Base-by-base conservation (phyloP, 2,888 invertebrate genomes). In the Pocota personata region DNA sequence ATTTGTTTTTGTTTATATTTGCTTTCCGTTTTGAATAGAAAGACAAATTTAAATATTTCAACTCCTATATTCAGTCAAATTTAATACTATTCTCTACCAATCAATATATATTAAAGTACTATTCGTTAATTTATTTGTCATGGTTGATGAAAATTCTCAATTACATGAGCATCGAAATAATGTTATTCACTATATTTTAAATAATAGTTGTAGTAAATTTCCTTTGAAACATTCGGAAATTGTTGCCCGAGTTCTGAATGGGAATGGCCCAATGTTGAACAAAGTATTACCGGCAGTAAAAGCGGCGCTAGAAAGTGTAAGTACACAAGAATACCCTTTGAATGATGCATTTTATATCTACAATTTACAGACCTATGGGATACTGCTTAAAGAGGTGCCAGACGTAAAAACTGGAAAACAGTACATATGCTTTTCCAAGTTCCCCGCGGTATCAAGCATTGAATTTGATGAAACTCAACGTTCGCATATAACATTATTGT, bases 171-270 rank as follows among this genome's bases (percentile, higher is more conserved):
- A 69, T 5, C 87, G 88, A 4, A 89, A 89, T 69, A 78, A 77
- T 21, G 87, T 89, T 21, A 79, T 90, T 19, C 87, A 88, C 3
- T 89, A 88, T 40, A 87, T 89, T 6, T 60, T 90, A 14, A 89
- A 90, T 52, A 89, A 89, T 46, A 87, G 88, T 3, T 72, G 86
- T 6, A 88, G 72, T 46, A 90, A 89, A 72, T 37, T 88, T 12
- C 90, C 90, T 1, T 57, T 90, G 0, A 90, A 90, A 27, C 83
- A 88, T 12, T 80, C 87, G 0, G 90, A 90, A 10, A 88, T 90
- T 14, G 48, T 84, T 0, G 7, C 71, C 0, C 73, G 80, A 0
- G 87, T 78, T 0, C 37, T 89, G 0, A 88, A 87, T 40, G 86
- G 87, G 4, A 89, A 89, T 6, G 60, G 50, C 0, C 62, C 67